Conservation (phyloP, 2,888 invertebrate species). For the Pyralis farinalis region DNA sequence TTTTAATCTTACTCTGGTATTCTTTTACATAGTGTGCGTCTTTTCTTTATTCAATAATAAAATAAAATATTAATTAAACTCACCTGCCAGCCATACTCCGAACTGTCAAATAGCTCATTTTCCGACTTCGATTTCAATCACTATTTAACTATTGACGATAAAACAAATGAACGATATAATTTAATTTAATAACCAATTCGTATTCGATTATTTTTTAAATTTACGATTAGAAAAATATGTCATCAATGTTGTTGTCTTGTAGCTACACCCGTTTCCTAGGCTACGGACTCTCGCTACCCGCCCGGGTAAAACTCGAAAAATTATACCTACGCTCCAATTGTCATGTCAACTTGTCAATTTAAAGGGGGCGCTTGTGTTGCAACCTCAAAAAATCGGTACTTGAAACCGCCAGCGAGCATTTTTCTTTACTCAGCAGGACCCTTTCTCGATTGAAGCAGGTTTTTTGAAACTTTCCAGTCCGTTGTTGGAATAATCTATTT, state of each 20-base stretch:
- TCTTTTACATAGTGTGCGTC: background rate
- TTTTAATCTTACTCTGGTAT: background rate
- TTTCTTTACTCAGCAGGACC: too few relatives aligned
- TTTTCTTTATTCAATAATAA: slow-evolving; percentile 7
- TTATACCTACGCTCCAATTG: too few relatives aligned
- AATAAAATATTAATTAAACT: slow-evolving; percentile 38
- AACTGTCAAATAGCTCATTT: slow-evolving; percentile 65
- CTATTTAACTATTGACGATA: slow-evolving; percentile 14
- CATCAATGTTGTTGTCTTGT: slow-evolving; percentile 74
- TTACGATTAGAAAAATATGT: slow-evolving; percentile 53
- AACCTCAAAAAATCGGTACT: background rate
- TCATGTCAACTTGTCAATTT: slow-evolving; percentile 5
- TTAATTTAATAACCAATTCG: slow-evolving; percentile 11
- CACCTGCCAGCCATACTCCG: slow-evolving; percentile 71
- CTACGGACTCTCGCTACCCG: slow-evolving; percentile 54
- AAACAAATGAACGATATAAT: slow-evolving; percentile 19
- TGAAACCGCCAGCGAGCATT: too few relatives aligned
- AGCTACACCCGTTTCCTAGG: slow-evolving; percentile 79
- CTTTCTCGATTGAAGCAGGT: too few relatives aligned
- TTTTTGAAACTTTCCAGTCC: too few relatives aligned
- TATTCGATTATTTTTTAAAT: slow-evolving; percentile 46
- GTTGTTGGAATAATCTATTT: too few relatives aligned
- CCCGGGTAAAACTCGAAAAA: slow-evolving; percentile 36
- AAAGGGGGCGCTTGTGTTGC: slow-evolving; percentile 13
- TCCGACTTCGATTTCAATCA: slow-evolving; percentile 22